Conservation (phyloP, 1,140 invertebrate species). For the Amyelois transitella region DNA sequence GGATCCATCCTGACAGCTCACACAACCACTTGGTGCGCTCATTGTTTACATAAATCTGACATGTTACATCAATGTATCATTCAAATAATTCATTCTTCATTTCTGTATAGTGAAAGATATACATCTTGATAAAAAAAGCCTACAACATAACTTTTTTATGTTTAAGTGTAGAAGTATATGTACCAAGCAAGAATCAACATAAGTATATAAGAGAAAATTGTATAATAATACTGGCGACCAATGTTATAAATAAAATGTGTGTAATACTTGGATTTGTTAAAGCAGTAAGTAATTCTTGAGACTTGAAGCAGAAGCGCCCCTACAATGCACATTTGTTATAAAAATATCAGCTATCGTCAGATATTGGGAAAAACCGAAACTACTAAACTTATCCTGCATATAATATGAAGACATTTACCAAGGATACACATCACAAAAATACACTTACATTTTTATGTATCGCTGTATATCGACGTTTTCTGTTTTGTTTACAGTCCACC, state of each 20-base stretch:
- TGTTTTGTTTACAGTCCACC: neutral
- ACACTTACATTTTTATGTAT: neutral
- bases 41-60: slow-evolving; percentile 34
- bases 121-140: neutral
- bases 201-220: too few species aligned
- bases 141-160: neutral
- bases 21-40: slow-evolving; percentile 63
- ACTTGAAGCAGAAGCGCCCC: too few species aligned
- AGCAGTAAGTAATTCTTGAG: too few species aligned
- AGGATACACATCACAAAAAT: neutral
- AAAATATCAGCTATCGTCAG: too few species aligned
- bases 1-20: slow-evolving; percentile 56
- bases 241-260: too few species aligned
- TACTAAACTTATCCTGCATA: too few species aligned
- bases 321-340: too few species aligned
- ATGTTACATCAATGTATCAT: neutral
- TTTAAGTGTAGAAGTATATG: neutral
- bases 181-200: too few species aligned
- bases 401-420: too few species aligned
- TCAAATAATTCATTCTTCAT: neutral
- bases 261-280: too few species aligned
- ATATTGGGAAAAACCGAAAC: too few species aligned
- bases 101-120: neutral
- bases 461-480: neutral
- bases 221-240: too few species aligned